Conservation (phyloP, 2,113 vertebrate species). For the Gadus chalcogrammus region DNA sequence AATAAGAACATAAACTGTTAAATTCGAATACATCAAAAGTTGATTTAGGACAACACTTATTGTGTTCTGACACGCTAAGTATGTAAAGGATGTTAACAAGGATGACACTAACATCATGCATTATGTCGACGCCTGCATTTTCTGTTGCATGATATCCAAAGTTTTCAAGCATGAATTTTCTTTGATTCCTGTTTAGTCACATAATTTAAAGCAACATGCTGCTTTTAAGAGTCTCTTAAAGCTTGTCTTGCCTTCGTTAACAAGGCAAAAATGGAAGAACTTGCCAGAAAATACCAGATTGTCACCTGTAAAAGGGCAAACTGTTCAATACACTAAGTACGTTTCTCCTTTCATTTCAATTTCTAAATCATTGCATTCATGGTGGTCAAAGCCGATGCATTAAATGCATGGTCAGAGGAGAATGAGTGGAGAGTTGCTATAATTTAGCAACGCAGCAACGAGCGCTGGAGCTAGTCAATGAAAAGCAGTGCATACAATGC, state of each 20-base stretch:
- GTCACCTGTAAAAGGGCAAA: too few species aligned
- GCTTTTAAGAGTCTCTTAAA: conserved; percentile 6
- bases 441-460: too few species aligned
- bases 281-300: conserved; percentile 1
- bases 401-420: too few species aligned
- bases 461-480: too few species aligned
- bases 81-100: neutral
- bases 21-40: conserved; percentile 5
- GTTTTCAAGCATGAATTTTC: conserved; percentile 12
- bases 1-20: conserved; percentile 4
- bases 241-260: neutral
- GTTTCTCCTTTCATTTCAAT: conserved; percentile 7
- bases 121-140: conserved; percentile 13
- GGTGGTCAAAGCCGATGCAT: too few species aligned
- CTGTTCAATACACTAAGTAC: conserved; percentile 6
- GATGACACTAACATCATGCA: conserved; percentile 7
- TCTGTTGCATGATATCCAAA: conserved; percentile 8
- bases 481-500: too few species aligned
- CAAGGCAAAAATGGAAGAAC: conserved; percentile 12
- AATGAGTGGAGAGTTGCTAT: too few species aligned
- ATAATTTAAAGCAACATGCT: conserved; percentile 14
- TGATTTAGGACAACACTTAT: conserved; percentile 4
- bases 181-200: conserved; percentile 8
- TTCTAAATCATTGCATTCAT: neutral
- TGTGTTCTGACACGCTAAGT: neutral